Conservation (phyloP, 92 coral and sea anemone species). For the Metridium senile region DNA sequence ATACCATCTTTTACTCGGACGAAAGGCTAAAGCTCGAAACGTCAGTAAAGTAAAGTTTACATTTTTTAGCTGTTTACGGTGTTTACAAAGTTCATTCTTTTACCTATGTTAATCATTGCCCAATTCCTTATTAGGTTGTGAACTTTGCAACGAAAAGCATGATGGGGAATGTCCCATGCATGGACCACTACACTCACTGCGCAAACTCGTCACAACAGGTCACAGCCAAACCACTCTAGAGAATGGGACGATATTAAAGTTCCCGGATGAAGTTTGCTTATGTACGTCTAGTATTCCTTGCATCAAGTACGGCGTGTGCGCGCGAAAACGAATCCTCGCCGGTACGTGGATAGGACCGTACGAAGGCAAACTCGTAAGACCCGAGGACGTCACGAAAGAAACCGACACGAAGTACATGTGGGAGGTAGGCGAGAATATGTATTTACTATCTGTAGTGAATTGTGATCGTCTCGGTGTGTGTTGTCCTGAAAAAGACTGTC, state of each 20-base stretch:
- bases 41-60: too few species aligned
- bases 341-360: slow-evolving; percentile 99
- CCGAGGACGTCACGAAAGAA: slow-evolving; percentile 81
- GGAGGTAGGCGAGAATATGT: slow-evolving; percentile 72
- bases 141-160: slow-evolving; percentile 91
- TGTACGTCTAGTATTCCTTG: slow-evolving; percentile 98
- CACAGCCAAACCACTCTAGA: slow-evolving; percentile 90
- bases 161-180: slow-evolving; percentile 99
- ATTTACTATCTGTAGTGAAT: not conserved
- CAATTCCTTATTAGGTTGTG: too few species aligned
- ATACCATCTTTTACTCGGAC: too few species aligned
- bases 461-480: not conserved
- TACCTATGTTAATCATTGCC: too few species aligned
- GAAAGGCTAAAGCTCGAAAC: too few species aligned
- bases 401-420: slow-evolving; percentile 98
- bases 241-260: slow-evolving; percentile 88
- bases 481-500: too few species aligned
- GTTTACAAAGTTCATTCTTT: not conserved
- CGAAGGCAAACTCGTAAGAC: slow-evolving; percentile 97
- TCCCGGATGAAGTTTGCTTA: slow-evolving; percentile 97
- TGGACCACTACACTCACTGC: slow-evolving; percentile 91
- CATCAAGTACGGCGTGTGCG: slow-evolving; percentile 95
- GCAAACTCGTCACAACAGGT: slow-evolving; percentile 94
- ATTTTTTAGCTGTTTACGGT: not conserved
- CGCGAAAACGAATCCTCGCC: slow-evolving; percentile 92